Base-by-base conservation (phyloP, 92 coral and sea anemone species). In the Zoanthus sociatus region DNA sequence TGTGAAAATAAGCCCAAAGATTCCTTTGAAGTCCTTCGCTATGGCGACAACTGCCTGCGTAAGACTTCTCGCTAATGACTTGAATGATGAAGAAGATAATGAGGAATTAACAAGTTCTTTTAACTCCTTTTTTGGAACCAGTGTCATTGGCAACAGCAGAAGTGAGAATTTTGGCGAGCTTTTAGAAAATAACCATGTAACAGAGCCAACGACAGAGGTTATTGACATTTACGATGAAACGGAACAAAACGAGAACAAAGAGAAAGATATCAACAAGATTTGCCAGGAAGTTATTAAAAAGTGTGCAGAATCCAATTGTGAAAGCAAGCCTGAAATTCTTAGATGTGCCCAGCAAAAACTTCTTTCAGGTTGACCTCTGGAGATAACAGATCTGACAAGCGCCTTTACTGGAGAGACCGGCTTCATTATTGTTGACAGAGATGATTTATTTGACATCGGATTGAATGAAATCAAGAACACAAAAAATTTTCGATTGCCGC, bases 281-380 rank as follows among this genome's bases (percentile, higher is more conserved):
- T 47, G 66, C 66, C 42, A 63, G 26, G 77, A 73, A 63, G 70
- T 89, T 20, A 73, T 89, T 58, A 72, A 83, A 78, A 74, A 92
- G 55, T 83, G 92, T 84, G 79, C 74, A 79, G 30, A 66, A 56
- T 50, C 53, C 64, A 69, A 73, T n/a, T 58, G 18, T 58, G 64
- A 58, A 58, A 85, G 84, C 50, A 70, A 88, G 32, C 44, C 74
- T 71, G 92, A 84, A 60, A 92, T 92, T 33, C 83, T 92, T 32
- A 31, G 53, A 77, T 63, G 74, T 66, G 89, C 89, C 11, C 94
- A 91, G 79, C 73, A 67, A 26, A 71, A 78, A 72, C 73, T 78
- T 91, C 67, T 91, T 32, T 72, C 87, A 77, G 92, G 92, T 6
- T 88, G 94, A 61, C 87, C 85, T 56, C 76, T 91, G 76, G 94